These are phyloP conservation scores for Balanococcus diminutus DNA, from an alignment of 2,888 invertebrate species.

Conservation along the genomic window DNA sequence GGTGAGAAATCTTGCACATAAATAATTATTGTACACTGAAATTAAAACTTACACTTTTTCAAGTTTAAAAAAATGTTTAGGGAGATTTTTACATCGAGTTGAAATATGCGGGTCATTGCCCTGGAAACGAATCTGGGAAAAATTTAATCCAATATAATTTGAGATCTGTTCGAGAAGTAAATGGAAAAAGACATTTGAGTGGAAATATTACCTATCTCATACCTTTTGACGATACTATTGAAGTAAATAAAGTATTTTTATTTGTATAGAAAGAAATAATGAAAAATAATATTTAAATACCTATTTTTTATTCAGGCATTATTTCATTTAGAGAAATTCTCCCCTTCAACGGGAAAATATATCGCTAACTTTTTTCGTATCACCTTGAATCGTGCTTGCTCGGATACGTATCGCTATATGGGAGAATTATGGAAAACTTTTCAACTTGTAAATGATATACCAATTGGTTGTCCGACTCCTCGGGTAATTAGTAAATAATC, in stretches of 20 bases:
- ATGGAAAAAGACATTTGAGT: neutral
- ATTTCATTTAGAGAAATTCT: neutral
- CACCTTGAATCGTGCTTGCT: neutral
- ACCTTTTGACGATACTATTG: neutral
- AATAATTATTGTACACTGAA: neutral
- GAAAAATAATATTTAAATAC: neutral
- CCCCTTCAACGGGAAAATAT: neutral
- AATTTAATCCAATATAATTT: slow-evolving; percentile 25
- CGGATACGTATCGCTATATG: neutral
- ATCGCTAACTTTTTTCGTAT: neutral
- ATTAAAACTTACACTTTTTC: neutral
- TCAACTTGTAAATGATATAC: neutral
- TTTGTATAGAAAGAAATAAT: neutral
- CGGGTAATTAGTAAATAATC: neutral
- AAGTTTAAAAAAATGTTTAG: neutral
- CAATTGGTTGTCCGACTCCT: neutral
- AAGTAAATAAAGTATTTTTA: neutral
- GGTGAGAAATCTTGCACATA: neutral
- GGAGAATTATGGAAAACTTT: neutral
- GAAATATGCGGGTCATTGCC: neutral
- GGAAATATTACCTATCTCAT: slow-evolving; percentile 20
- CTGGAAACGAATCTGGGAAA: neutral
- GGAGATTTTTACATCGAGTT: neutral
- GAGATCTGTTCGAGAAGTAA: neutral
- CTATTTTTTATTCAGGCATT: neutral